A percentile compares a stretch with the other conserved stretches of the same genome.
Conservation (phyloP, 2,113 vertebrate species). For the Argyrosomus japonicus region DNA sequence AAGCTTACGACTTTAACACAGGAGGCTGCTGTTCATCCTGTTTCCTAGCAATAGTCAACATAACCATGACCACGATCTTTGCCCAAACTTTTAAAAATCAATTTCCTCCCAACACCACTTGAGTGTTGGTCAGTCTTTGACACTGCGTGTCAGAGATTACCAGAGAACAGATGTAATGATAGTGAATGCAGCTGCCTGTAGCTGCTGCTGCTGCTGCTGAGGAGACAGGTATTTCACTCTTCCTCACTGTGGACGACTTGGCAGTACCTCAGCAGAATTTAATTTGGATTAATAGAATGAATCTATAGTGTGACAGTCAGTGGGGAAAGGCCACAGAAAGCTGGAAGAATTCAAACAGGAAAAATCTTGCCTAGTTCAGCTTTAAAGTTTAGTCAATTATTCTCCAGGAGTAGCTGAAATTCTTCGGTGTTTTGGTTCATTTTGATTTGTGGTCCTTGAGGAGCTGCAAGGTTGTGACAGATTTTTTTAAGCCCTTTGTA, state of each 20-base stretch:
- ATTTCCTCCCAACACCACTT: not conserved
- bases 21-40: not conserved
- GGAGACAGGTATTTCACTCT: not conserved
- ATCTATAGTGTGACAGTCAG: constrained; percentile 14
- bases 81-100: not conserved
- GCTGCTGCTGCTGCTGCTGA: not conserved
- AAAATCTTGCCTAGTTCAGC: constrained; percentile 43
- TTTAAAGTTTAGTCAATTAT: constrained; percentile 38
- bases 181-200: not conserved
- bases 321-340: constrained; percentile 4
- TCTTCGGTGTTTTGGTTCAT: constrained; percentile 3
- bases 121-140: not conserved
- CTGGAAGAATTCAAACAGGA: not conserved
- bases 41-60: constrained; percentile 16
- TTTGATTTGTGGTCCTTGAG: constrained; percentile 20
- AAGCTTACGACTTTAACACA: not conserved
- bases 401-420: not conserved
- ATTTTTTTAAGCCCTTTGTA: not conserved
- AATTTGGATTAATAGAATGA: constrained; percentile 36
- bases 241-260: constrained; percentile 1
- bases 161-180: not conserved
- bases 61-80: constrained; percentile 6
- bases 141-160: not conserved
- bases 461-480: constrained; percentile 21
- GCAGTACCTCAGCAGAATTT: constrained; percentile 20